Evolutionary conservation across 2,797 vertebrate species (phyloP), one percentile per base, ranked within the genome.

Genomic region (Pseudochirops cupreus): DNA sequence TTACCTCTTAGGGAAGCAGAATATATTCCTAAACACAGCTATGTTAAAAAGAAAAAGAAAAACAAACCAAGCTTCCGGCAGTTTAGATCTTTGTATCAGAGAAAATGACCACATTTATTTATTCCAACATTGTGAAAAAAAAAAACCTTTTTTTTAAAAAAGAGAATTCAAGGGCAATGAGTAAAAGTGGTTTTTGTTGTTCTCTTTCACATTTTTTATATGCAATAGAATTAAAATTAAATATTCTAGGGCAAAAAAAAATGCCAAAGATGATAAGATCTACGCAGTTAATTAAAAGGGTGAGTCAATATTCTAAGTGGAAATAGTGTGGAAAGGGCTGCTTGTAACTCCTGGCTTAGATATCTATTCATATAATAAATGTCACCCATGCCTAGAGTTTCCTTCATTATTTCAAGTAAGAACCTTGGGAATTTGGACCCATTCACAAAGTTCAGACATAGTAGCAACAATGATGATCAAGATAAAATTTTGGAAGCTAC

Each of bases 251-350:
- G 98, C 97, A 97, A 97, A 98, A 98, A 82, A 97, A 82, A 97
- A 97, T 97, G 96, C 96, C 96, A 98, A 97, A 98, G 96, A 98
- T 98, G 98, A 98, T 97, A 95, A 98, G 97, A 97, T 98, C 94
- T 97, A 97, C 96, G 96, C 94, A 53, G 96, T 97, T 96, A 96
- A 97, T 97, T 97, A 98, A 96, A 97, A 96, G 94, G 92, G 94
- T 98, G 98, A 98, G 96, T 98, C 98, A 98, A 94, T 97, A 95
- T 98, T 98, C 97, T 97, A 94, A 97, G 97, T 97, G 97, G 97
- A 97, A 98, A 97, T 50, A 98, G 97, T 74, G 97, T 93, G 46
- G 96, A 95, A 96, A 97, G 93, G 96, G 91, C 94, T 96, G 95
- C 58, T 92, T 95, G 96, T 95, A 62, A 92, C 93, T 74, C 95